Conservation (phyloP, 2,888 invertebrate species). For the Tipula unca region DNA sequence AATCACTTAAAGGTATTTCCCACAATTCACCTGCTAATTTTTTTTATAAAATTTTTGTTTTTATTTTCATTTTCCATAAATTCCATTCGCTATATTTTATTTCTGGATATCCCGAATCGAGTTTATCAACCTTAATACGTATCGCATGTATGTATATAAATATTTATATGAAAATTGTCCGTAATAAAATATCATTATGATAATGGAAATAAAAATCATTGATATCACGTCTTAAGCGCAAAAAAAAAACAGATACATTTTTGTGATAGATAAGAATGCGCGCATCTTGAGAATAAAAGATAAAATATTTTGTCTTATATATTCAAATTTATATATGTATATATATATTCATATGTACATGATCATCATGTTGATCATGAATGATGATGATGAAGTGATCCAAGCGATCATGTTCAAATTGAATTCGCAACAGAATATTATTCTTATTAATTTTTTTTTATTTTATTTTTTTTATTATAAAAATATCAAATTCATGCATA, state of each 20-base stretch:
- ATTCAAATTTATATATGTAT: not conserved
- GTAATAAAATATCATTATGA: not conserved
- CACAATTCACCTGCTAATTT: slow-evolving; percentile 14
- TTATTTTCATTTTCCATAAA: not conserved
- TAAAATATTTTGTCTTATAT: not conserved
- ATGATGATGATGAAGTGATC: slow-evolving; percentile 17
- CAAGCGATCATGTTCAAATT: slow-evolving; percentile 18
- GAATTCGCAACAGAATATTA: slow-evolving; percentile 19
- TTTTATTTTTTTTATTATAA: not conserved
- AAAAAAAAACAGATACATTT: not conserved
- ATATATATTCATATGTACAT: not conserved
- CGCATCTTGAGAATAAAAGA: not conserved
- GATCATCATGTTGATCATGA: not conserved
- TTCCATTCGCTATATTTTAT: not conserved
- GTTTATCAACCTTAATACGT: not conserved
- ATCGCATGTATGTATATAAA: not conserved
- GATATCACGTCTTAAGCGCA: slow-evolving; percentile 15
- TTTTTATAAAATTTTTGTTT: not conserved
- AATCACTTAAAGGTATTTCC: slow-evolving; percentile 14
- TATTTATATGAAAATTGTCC: not conserved
- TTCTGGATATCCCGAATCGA: not conserved
- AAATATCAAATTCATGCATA: slow-evolving; percentile 18
- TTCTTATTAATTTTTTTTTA: slow-evolving; percentile 19
- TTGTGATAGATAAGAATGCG: not conserved
- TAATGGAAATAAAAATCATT: slow-evolving; percentile 15